A percentile compares a stretch with the other conserved stretches of the same genome.
Conservation (phyloP, 2,113 vertebrate species). For the Danionella cerebrum region DNA sequence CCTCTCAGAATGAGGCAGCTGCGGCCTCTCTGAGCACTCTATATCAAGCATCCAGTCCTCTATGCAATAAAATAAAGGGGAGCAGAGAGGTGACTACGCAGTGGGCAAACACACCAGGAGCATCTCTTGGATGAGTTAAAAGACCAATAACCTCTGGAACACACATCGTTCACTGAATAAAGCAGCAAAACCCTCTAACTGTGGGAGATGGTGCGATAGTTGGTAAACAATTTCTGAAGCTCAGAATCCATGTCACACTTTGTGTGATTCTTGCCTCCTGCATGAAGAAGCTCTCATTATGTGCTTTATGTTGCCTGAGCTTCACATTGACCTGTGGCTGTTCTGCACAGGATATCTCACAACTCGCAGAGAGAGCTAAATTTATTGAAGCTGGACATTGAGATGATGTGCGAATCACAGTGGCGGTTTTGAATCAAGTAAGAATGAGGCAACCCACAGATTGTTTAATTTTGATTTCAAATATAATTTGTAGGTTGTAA, state of each 20-base stretch:
- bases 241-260: not conserved
- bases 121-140: slow-evolving; percentile 1
- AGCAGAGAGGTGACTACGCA: not conserved
- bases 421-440: too few species aligned
- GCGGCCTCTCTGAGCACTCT: not conserved
- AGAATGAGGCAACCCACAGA: too few species aligned
- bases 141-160: not conserved
- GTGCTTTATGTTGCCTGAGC: not conserved
- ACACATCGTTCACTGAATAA: not conserved
- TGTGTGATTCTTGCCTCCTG: not conserved
- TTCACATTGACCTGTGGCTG: not conserved
- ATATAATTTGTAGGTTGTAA: too few species aligned
- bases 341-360: not conserved
- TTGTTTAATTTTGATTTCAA: too few species aligned
- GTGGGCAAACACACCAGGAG: not conserved
- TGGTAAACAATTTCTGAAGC: not conserved
- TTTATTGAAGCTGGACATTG: not conserved
- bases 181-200: not conserved
- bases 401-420: too few species aligned
- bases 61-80: not conserved
- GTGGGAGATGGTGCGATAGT: not conserved
- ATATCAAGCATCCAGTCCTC: not conserved
- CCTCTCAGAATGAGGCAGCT: not conserved
- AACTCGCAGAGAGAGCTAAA: not conserved
- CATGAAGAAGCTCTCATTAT: slow-evolving; percentile 2